Base-by-base conservation (phyloP, 1,140 invertebrate species). In the Aphelenchoides fujianensis region DNA sequence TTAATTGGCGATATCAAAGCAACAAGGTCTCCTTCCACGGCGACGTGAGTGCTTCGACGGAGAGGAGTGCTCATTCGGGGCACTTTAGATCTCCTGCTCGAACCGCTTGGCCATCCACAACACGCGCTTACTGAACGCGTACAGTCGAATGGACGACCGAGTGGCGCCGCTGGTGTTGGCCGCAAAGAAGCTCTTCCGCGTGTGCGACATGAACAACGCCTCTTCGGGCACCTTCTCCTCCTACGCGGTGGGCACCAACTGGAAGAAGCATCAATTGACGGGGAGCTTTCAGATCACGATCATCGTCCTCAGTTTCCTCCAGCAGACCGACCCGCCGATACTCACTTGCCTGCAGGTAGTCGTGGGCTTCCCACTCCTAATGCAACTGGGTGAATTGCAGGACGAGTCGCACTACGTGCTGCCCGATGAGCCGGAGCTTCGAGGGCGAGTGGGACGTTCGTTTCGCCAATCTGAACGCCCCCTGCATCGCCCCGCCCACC, bases 391-490 rank as follows among this genome's bases (percentile, higher is more conserved):
- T n/a, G n/a, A n/a, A n/a, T n/a, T n/a, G n/a, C n/a, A n/a, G n/a
- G n/a, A n/a, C n/a, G n/a, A n/a, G n/a, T n/a, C n/a, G n/a, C 5
- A 31, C 2, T 36, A 16, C 31, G 12, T 0, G 9, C 30, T 9
- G 23, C 2, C 68, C n/a, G 30, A 55, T 19, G 28, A 55, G 55
- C 3, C 16, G 9, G 55, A 59, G 12, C 9, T 9, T 9, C 1
- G 68, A 64, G 12, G 69, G 70, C 41, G 69, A 68, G 54, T 71
- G 69, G 69, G 9, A 71, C 3, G 68, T 71, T 48, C 59, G 36
- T 32, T 71, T 57, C 54, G 23, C 3, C n/a, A n/a, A n/a, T n/a
- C n/a, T n/a, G n/a, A n/a, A n/a, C n/a, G n/a, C n/a, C n/a, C n/a
- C n/a, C n/a, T n/a, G n/a, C n/a, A n/a, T n/a, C n/a, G n/a, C n/a